Evolutionary conservation across 2,888 invertebrate genomes (phyloP).

Genomic region (Diarsia dahlii): DNA sequence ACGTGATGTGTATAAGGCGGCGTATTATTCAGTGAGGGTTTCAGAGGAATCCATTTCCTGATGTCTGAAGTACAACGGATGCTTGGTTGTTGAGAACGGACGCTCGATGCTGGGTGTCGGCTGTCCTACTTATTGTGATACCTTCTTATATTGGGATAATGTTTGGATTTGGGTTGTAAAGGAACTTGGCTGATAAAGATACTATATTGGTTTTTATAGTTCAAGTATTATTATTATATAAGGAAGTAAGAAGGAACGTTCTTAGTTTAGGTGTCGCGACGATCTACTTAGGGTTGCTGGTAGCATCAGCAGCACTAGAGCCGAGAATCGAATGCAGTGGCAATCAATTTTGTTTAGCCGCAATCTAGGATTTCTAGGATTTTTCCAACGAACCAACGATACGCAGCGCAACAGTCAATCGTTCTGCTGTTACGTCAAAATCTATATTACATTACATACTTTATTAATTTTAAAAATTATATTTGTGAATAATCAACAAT

Average conservation of each 20-base stretch:
- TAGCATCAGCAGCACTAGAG: too few relatives aligned
- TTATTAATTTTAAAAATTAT: too few relatives aligned
- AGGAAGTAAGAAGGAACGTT: not conserved
- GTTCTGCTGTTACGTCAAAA: too few relatives aligned
- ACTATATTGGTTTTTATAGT: too few relatives aligned
- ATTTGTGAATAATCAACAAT: too few relatives aligned
- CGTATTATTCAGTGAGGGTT: conserved; percentile 69
- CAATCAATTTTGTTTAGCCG: too few relatives aligned
- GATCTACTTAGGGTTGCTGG: not conserved
- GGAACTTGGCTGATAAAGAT: not conserved
- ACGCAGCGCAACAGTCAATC: too few relatives aligned
- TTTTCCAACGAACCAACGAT: too few relatives aligned
- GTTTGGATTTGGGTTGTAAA: conserved; percentile 1
- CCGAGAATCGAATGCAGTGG: too few relatives aligned
- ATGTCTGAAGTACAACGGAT: conserved; percentile 56
- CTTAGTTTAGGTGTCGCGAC: not conserved
- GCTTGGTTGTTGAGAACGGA: conserved; percentile 34
- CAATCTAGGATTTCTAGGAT: too few relatives aligned
- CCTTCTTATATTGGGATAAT: conserved; percentile 5
- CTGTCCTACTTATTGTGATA: conserved; percentile 24
- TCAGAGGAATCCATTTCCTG: conserved; percentile 73
- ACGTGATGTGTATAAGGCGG: conserved; percentile 67
- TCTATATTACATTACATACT: too few relatives aligned
- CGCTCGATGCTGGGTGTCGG: conserved; percentile 20
- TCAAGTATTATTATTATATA: too few relatives aligned